These are phyloP conservation scores for Sabellastarte sp. DNA, from an alignment of 2,888 invertebrate species.

Conservation along the genomic window DNA sequence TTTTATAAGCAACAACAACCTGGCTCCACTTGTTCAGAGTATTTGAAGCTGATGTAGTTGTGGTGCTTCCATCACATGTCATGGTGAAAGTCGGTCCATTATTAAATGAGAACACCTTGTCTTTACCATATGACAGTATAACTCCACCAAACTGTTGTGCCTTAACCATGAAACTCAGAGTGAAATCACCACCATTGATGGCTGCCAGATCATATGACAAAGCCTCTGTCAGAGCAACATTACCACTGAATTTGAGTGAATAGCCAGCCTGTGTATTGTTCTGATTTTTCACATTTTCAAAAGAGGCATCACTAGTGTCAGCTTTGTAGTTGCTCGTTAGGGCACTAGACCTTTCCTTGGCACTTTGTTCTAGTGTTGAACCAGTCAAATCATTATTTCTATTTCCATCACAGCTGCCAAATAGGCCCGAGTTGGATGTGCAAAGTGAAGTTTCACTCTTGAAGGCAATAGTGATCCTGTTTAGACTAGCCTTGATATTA, in stretches of 20 bases:
- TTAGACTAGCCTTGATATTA: not conserved
- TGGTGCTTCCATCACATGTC: not conserved
- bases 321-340: not conserved
- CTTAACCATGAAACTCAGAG: not conserved
- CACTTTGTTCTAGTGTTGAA: not conserved
- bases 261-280: too few relatives aligned
- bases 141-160: not conserved
- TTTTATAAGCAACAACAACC: not conserved
- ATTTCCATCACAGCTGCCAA: not conserved
- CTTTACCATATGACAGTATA: not conserved
- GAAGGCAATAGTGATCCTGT: not conserved
- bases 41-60: not conserved
- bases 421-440: not conserved
- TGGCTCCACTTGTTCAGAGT: not conserved
- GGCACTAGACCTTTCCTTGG: not conserved
- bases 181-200: too few relatives aligned
- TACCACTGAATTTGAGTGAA: too few relatives aligned
- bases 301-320: too few relatives aligned
- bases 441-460: not conserved
- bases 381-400: not conserved
- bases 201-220: too few relatives aligned
- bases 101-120: not conserved
- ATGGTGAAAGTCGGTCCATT: not conserved
- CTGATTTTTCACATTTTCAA: too few relatives aligned
- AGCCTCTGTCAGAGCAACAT: too few relatives aligned